Base-by-base conservation (phyloP, 1,140 invertebrate genomes). In the Orius insidiosus region DNA sequence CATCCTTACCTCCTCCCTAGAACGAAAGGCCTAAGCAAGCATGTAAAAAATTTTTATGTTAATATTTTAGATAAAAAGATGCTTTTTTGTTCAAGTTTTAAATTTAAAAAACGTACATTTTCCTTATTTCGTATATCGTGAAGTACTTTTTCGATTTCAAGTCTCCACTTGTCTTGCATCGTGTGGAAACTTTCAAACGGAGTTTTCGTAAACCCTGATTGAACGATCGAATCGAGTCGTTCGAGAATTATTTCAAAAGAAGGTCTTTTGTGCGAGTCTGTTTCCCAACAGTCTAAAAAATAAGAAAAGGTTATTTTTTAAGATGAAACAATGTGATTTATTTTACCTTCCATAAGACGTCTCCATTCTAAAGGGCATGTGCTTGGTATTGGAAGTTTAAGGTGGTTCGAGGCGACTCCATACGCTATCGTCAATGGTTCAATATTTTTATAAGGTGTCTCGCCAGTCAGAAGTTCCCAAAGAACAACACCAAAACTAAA, bases 371-470 rank as follows among this genome's bases (percentile, higher is more conserved):
- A 69, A 11, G 92, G 93, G 61, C 90, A 96, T 1, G 90, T 95
- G 58, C 80, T 83, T 45, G 92, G 92, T 64, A 98, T 94, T 32
- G 88, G 93, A 58, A 98, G 71, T 5, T 85, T 89, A 33, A 97
- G 72, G 63, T 93, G 93, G 65, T 94, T 94, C 42, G 92, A 83
- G 36, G 88, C 93, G 30, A 98, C 92, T 14, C 92, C 90, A 63
- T 95, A 98, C 0, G 90, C 90, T 14, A 98, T 84, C 14, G 90
- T 88, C 47, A 95, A 63, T 32, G 86, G 81, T 67, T 97, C 88
- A 55, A 97, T 94, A 42, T 88, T 89, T 67, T 93, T 93, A 62
- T 98, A 98, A 2, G 94, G 93, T 5, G 81, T 90, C 68, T 98
- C 90, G 30, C 90, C 92, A 1, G 93, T 97, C 41, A 98, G 69